A percentile compares a stretch with the other conserved stretches of the same genome.
Conservation (phyloP, 2,888 invertebrate species). For the Tenthredo livida region DNA sequence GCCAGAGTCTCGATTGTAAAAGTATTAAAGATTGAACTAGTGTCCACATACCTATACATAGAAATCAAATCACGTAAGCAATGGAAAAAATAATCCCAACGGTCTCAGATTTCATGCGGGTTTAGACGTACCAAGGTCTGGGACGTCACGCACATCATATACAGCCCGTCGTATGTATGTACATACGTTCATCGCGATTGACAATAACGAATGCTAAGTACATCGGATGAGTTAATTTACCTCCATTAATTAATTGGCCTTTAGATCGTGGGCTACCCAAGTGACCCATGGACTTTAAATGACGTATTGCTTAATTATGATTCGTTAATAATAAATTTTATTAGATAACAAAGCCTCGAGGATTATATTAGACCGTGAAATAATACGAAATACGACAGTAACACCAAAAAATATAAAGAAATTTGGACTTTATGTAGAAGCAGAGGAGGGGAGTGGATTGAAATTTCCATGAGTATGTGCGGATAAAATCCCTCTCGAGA, state of each 20-base stretch:
- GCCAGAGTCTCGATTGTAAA: constrained; percentile 1
- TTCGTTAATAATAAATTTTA: constrained; percentile 43
- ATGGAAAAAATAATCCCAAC: constrained; percentile 64
- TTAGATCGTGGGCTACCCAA: constrained; percentile 50
- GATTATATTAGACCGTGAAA: not conserved
- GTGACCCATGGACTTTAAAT: constrained; percentile 44
- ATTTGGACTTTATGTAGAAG: not conserved
- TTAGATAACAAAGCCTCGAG: not conserved
- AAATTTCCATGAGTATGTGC: constrained; percentile 37
- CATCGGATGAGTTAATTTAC: constrained; percentile 75
- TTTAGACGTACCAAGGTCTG: constrained; percentile 13
- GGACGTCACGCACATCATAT: constrained; percentile 20
- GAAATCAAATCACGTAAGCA: constrained; percentile 31
- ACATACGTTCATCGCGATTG: constrained; percentile 62
- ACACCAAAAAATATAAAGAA: not conserved
- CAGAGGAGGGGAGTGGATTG: not conserved
- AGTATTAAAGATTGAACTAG: not conserved
- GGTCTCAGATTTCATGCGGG: constrained; percentile 71
- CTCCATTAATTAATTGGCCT: constrained; percentile 75
- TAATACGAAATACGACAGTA: not conserved
- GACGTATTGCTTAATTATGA: constrained; percentile 49
- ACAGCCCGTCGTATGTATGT: constrained; percentile 52
- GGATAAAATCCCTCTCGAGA: constrained; percentile 25
- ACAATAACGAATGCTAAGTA: constrained; percentile 75
- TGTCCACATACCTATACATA: not conserved